phyloP scores from a whole-genome alignment of 30 jellyfish, hydroid and myxozoan species.

The Pelagia noctiluca region DNA sequence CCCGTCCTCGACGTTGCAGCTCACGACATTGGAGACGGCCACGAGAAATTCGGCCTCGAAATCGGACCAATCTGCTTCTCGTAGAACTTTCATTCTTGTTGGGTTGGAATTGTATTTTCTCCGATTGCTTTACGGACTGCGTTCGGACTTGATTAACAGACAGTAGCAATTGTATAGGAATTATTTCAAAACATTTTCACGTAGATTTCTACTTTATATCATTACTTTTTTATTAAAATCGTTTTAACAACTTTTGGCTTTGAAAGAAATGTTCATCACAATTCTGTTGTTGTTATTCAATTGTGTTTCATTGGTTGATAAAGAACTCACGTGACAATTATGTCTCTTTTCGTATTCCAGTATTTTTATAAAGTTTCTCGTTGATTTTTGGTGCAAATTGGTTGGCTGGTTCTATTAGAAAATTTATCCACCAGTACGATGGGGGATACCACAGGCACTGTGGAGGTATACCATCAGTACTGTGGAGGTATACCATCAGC shows the following conservation, averaged over 20 bases:
- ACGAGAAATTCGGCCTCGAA: constrained; percentile 88
- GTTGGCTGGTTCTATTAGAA: too few relatives aligned
- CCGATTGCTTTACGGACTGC: background rate
- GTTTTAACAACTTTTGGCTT: background rate
- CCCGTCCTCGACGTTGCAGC: constrained; percentile 93
- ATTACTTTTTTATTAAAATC: background rate
- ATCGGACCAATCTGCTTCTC: constrained; percentile 95
- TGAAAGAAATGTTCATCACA: background rate
- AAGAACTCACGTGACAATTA: too few relatives aligned
- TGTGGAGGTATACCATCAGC: too few relatives aligned
- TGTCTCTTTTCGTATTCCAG: too few relatives aligned
- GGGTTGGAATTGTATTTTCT: background rate
- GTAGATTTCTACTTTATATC: background rate
- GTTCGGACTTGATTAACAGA: background rate
- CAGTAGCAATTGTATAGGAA: constrained; percentile 17
- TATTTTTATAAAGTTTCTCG: too few relatives aligned
- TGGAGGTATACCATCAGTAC: too few relatives aligned
- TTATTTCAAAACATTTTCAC: background rate
- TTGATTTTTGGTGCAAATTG: too few relatives aligned
- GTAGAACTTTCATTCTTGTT: constrained; percentile 11
- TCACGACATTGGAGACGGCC: constrained; percentile 81
- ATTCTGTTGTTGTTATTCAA: background rate
- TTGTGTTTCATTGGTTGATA: constrained; percentile 2
- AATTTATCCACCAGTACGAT: too few relatives aligned
- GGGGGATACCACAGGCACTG: too few relatives aligned